phyloP scores from a whole-genome alignment of 2,888 invertebrate genomes.

The Chironomus tentans region DNA sequence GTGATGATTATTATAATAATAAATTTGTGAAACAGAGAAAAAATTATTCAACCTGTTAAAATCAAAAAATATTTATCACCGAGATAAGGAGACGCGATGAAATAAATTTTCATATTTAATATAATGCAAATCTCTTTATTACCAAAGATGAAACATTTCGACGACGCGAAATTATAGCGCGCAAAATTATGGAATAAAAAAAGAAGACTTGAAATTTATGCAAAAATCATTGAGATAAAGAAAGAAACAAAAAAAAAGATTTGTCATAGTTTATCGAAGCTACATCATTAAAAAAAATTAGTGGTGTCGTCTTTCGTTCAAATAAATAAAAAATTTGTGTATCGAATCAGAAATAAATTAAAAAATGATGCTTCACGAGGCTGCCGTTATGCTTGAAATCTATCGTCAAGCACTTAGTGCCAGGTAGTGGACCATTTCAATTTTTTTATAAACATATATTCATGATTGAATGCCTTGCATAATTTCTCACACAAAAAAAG shows the following conservation, averaged over 20 bases:
- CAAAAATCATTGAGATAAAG: background rate
- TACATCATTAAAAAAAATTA: background rate
- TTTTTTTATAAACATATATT: background rate
- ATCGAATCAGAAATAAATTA: background rate
- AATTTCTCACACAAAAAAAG: background rate
- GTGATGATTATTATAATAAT: background rate
- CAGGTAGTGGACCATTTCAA: conserved; percentile 34
- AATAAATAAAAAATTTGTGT: background rate
- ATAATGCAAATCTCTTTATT: conserved; percentile 7
- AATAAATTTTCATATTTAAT: background rate
- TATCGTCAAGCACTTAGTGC: conserved; percentile 43
- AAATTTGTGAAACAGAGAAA: background rate
- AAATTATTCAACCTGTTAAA: background rate
- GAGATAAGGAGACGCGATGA: background rate
- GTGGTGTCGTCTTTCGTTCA: background rate
- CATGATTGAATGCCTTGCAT: background rate
- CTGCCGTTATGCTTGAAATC: conserved; percentile 44
- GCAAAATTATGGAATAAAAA: background rate
- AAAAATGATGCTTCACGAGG: conserved; percentile 44
- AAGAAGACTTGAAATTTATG: background rate
- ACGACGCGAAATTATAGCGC: background rate
- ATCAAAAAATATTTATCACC: background rate
- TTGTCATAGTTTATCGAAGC: background rate
- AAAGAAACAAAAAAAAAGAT: conserved; percentile 7
- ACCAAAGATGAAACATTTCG: background rate